Conservation (phyloP, 2,113 vertebrate genomes). For the Halcyon senegalensis region DNA sequence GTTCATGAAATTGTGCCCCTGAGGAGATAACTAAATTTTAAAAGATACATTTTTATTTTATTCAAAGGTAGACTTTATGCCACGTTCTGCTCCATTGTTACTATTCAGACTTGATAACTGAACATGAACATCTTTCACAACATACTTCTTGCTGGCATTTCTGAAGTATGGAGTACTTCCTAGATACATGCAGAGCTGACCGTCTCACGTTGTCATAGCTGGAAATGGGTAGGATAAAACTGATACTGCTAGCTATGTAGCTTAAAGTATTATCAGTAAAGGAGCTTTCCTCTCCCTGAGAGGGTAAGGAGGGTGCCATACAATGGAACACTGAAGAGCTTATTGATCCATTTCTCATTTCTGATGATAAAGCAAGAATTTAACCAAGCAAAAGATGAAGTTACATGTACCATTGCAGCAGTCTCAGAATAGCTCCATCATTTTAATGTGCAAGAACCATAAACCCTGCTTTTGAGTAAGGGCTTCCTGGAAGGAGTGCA, state of each 20-base stretch:
- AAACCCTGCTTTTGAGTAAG: not conserved
- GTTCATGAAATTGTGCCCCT: not conserved
- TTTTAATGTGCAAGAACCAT: not conserved
- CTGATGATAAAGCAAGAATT: not conserved
- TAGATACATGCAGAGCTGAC: not conserved
- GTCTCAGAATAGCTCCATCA: not conserved
- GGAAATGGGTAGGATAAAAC: not conserved
- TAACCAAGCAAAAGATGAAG: not conserved
- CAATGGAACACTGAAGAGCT: not conserved
- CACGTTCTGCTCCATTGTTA: too few relatives aligned
- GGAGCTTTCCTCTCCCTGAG: not conserved
- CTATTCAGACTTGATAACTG: not conserved
- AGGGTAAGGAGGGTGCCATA: not conserved
- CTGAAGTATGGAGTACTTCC: not conserved
- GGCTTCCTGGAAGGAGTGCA: not conserved
- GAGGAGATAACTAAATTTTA: not conserved
- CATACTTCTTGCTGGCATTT: not conserved
- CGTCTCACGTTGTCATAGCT: not conserved
- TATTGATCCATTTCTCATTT: not conserved
- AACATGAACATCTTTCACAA: not conserved
- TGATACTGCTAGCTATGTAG: not conserved
- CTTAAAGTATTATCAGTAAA: not conserved
- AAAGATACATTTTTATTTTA: not conserved
- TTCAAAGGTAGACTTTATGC: not conserved
- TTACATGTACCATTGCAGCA: not conserved